phyloP scores from a whole-genome alignment of 2,888 invertebrate species.

The Graphium colonna region DNA sequence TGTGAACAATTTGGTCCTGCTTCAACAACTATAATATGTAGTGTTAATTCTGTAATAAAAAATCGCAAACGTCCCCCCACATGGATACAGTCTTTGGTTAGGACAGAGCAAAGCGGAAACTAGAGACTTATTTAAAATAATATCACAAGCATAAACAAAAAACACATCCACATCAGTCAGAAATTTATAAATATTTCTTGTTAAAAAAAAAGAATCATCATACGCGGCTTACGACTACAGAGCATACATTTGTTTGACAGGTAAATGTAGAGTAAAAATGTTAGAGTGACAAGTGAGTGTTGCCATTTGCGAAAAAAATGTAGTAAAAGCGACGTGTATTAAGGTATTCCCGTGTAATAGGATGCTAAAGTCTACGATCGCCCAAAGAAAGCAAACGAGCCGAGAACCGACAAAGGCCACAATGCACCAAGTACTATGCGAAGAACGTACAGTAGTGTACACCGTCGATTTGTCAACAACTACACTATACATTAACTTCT shows the following conservation, averaged over 20 bases:
- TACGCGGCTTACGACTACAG: conserved; percentile 22
- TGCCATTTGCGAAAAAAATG: conserved; percentile 23
- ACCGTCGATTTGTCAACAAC: conserved; percentile 61
- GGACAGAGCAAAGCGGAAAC: conserved; percentile 66
- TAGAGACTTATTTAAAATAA: conserved; percentile 63
- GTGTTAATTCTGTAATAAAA: conserved; percentile 46
- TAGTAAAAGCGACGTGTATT: conserved; percentile 28
- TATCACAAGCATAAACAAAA: conserved; percentile 72
- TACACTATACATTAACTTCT: conserved; percentile 20
- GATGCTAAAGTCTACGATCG: neutral
- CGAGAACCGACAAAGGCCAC: conserved; percentile 59
- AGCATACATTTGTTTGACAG: conserved; percentile 5
- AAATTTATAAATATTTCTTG: conserved; percentile 24
- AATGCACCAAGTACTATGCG: conserved; percentile 77
- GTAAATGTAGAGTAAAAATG: neutral
- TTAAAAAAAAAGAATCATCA: conserved; percentile 12
- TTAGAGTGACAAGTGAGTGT: conserved; percentile 18
- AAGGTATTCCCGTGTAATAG: too few relatives aligned
- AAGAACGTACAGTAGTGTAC: conserved; percentile 73
- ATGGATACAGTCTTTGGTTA: conserved; percentile 76
- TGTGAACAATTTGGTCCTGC: conserved; percentile 68
- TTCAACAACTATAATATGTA: conserved; percentile 52
- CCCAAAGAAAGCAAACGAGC: conserved; percentile 9
- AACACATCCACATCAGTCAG: conserved; percentile 40
- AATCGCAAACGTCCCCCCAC: conserved; percentile 53